Percentiles rank a stretch among this genome's conserved stretches.
Conservation (phyloP, 2,113 vertebrate genomes). For the Gymnogyps californianus region DNA sequence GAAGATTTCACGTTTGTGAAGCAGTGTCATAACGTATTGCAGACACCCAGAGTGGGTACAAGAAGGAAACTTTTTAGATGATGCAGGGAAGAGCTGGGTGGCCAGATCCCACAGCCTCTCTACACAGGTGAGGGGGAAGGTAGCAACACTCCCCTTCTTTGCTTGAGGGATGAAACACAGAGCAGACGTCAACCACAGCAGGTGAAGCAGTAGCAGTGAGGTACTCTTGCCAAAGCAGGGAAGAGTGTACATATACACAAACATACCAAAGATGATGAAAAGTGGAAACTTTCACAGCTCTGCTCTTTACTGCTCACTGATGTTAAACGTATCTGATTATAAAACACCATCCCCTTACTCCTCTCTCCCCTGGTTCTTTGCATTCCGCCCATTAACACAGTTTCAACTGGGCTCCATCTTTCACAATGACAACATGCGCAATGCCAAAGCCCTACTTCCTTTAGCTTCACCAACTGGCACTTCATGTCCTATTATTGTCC, state of each 20-base stretch:
- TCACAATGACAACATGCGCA: neutral
- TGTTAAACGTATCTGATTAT: neutral
- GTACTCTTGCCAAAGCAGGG: neutral
- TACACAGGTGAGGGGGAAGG: rapidly evolving
- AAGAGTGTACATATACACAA: neutral
- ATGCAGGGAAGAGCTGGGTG: neutral
- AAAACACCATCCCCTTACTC: neutral
- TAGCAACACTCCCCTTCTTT: neutral
- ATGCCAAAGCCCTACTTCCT: neutral
- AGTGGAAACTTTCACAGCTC: neutral
- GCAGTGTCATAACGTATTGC: neutral
- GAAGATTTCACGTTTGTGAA: neutral
- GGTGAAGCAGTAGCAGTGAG: neutral
- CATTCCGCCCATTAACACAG: neutral
- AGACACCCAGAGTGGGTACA: rapidly evolving
- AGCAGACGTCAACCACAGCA: neutral
- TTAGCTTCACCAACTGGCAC: neutral
- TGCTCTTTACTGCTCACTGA: neutral
- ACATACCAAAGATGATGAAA: neutral
- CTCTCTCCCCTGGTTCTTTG: neutral
- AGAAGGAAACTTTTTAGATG: neutral
- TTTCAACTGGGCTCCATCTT: neutral
- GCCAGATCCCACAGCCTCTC: neutral
- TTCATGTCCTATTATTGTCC: neutral
- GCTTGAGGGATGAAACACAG: neutral